Conservation (phyloP, 2,797 vertebrate genomes). For the Lagocephalus sceleratus region DNA sequence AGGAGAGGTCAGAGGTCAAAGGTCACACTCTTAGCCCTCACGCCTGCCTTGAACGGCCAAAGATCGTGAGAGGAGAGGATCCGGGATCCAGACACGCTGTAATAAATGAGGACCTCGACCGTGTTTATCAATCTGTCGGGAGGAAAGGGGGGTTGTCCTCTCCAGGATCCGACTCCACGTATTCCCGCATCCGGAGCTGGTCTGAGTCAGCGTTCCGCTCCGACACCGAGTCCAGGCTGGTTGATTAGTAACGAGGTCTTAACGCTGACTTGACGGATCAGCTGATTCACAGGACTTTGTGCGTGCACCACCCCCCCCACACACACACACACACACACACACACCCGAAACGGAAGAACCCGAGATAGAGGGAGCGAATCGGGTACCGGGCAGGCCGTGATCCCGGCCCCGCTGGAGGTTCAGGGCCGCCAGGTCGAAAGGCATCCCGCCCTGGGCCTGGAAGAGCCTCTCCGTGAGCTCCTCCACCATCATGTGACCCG, state of each 20-base stretch:
- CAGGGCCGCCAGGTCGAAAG: constrained; percentile 78
- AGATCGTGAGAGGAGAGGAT: no score
- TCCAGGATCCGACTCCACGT: background rate
- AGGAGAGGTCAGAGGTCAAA: background rate
- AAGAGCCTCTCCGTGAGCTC: constrained; percentile 82
- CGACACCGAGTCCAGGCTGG: no score
- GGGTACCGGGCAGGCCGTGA: constrained; percentile 77
- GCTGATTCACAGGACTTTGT: no score
- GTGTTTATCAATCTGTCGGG: no score
- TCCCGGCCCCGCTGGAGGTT: constrained; percentile 82
- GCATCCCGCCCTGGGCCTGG: constrained; percentile 79
- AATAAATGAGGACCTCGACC: no score
- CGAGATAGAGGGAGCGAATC: background rate
- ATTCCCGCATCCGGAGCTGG: constrained; percentile 12
- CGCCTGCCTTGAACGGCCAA: no score
- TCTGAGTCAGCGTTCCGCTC: background rate
- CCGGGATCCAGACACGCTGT: no score
- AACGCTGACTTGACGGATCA: no score
- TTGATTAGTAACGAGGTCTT: no score
- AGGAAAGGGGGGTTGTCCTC: no score
- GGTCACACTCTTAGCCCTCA: background rate
- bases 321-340: no score
- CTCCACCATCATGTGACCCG: constrained; percentile 84
- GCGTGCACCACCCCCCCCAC: no score
- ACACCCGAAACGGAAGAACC: background rate